A percentile compares a stretch with the other conserved stretches of the same genome.
Conservation (phyloP, 1,140 invertebrate genomes). For the Drosophila trapezifrons region DNA sequence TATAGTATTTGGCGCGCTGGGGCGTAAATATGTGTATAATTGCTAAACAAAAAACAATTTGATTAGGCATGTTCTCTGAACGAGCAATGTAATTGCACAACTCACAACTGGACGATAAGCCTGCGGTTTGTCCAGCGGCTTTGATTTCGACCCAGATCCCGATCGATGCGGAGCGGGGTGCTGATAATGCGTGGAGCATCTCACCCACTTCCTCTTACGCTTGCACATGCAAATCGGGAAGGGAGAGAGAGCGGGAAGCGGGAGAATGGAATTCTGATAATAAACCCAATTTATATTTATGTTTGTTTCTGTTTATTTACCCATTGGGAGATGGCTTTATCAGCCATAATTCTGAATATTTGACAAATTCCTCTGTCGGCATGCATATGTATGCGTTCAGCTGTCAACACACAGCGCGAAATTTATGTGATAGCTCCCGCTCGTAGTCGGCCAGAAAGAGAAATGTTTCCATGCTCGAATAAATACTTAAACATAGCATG, state of each 20-base stretch:
- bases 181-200: constrained; percentile 19
- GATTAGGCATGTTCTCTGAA: constrained; percentile 37
- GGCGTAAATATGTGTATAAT: constrained; percentile 34
- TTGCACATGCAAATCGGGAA: constrained; percentile 24
- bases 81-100: constrained; percentile 46
- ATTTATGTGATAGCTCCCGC: constrained; percentile 59
- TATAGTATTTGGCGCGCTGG: constrained; percentile 16
- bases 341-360: constrained; percentile 56
- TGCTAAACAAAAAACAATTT: constrained; percentile 42
- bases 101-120: constrained; percentile 40
- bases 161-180: constrained; percentile 4
- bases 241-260: background rate
- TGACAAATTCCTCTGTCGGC: constrained; percentile 51
- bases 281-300: constrained; percentile 30
- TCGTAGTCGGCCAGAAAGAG: constrained; percentile 23
- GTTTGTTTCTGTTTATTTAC: constrained; percentile 48
- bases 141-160: constrained; percentile 23
- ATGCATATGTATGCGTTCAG: constrained; percentile 32
- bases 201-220: constrained; percentile 6
- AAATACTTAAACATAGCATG: constrained; percentile 29
- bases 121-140: constrained; percentile 4
- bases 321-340: constrained; percentile 45
- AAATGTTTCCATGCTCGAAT: constrained; percentile 39
- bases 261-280: constrained; percentile 28
- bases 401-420: constrained; percentile 48